These are phyloP conservation scores for Drepana falcataria DNA, from an alignment of 2,888 invertebrate species.

Conservation along the genomic window DNA sequence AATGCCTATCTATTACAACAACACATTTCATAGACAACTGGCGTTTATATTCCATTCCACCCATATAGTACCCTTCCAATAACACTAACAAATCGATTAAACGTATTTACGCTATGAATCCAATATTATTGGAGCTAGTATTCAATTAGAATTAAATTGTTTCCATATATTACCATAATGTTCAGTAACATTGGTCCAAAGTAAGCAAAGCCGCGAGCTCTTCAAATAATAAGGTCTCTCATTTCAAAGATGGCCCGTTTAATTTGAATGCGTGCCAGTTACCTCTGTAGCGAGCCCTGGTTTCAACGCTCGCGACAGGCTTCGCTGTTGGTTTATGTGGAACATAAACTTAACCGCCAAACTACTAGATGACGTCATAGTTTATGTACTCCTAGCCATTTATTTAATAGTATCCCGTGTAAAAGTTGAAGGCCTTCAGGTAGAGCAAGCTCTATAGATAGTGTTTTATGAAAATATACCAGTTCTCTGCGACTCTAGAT, in stretches of 20 bases:
- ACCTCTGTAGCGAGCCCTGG: conserved; percentile 24
- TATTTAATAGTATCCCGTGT: background rate
- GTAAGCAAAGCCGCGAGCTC: conserved; percentile 17
- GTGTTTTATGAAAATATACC: background rate
- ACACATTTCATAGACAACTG: background rate
- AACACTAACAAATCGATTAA: background rate
- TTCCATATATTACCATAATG: background rate
- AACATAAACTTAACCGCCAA: conserved; percentile 19
- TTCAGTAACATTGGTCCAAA: background rate
- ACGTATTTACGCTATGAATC: background rate
- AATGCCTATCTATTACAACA: conserved; percentile 15
- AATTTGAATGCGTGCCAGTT: conserved; percentile 54
- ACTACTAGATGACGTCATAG: conserved; percentile 18
- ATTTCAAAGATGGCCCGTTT: conserved; percentile 35
- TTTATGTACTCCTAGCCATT: conserved; percentile 8
- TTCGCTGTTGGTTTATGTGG: conserved; percentile 10
- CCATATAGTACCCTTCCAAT: background rate
- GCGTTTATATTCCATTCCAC: background rate
- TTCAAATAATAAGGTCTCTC: conserved; percentile 37
- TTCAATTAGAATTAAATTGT: background rate
- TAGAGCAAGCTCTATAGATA: background rate
- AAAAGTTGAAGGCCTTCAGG: background rate
- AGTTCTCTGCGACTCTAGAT: too few species aligned
- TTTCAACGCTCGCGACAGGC: conserved; percentile 22
- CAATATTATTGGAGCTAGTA: background rate